These are phyloP conservation scores for Drosophila niveifrons DNA, from an alignment of 2,888 invertebrate genomes.

Conservation along the genomic window DNA sequence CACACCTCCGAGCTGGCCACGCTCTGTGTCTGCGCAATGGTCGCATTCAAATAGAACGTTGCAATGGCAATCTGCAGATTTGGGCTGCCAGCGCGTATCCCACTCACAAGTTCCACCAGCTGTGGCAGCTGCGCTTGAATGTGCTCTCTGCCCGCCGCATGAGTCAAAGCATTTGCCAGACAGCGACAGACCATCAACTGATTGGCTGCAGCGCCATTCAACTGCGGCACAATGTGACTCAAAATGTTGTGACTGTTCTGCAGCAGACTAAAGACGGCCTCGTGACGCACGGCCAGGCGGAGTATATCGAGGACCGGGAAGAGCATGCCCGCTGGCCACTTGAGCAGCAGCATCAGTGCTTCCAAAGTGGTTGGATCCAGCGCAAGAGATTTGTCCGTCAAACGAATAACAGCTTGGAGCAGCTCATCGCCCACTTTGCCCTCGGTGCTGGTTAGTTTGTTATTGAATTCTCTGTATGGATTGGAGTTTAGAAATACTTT, in stretches of 20 bases:
- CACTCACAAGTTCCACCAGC: conserved; percentile 72
- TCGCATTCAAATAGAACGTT: conserved; percentile 84
- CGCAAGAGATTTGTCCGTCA: conserved; percentile 86
- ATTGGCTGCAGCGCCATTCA: conserved; percentile 87
- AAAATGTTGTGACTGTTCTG: conserved; percentile 85
- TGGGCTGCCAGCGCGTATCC: conserved; percentile 82
- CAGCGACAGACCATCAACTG: conserved; percentile 92
- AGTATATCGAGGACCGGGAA: conserved; percentile 96
- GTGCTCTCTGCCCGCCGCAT: conserved; percentile 84
- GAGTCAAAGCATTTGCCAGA: conserved; percentile 92
- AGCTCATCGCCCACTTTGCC: conserved; percentile 79
- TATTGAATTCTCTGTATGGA: conserved; percentile 89
- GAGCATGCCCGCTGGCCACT: conserved; percentile 88
- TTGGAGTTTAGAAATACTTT: not conserved
- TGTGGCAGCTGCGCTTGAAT: conserved; percentile 72
- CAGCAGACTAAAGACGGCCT: conserved; percentile 87
- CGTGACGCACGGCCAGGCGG: conserved; percentile 92
- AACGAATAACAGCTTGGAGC: conserved; percentile 87
- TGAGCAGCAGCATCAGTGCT: conserved; percentile 74
- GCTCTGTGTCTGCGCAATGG: conserved; percentile 75
- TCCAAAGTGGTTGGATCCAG: conserved; percentile 85
- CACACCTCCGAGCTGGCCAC: conserved; percentile 76
- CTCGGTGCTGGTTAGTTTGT: conserved; percentile 84
- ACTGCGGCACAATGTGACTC: conserved; percentile 83
- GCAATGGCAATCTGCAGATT: conserved; percentile 85